These are phyloP conservation scores for Dipodomys ordii DNA, from an alignment of 2,113 vertebrate species.

Conservation along the genomic window DNA sequence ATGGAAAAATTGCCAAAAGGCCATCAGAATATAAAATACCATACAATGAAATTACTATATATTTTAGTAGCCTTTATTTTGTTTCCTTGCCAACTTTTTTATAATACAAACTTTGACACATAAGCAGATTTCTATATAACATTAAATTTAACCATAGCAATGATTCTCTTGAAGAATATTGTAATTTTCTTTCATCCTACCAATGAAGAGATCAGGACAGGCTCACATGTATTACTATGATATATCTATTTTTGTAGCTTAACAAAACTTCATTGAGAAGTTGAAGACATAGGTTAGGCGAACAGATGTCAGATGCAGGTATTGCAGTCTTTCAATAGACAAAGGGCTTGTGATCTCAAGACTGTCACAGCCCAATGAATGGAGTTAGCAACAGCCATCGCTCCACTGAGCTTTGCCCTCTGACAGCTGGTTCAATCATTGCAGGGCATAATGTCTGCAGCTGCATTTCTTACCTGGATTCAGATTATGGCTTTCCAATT, in stretches of 20 bases:
- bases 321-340: not conserved
- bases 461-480: not conserved
- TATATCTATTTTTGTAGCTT: not conserved
- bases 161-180: not conserved
- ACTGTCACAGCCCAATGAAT: not conserved
- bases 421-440: not conserved
- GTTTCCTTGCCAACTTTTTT: not conserved
- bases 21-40: not conserved
- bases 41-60: not conserved
- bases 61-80: not conserved
- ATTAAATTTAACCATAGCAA: not conserved
- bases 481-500: not conserved
- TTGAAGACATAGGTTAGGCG: not conserved
- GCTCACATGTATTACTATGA: not conserved
- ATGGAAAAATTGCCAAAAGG: not conserved
- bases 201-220: not conserved
- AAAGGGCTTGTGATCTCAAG: not conserved
- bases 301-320: not conserved
- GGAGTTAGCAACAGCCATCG: not conserved
- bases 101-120: not conserved
- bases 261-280: conserved; percentile 15
- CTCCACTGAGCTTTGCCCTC: not conserved
- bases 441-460: not conserved
- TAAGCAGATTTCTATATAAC: not conserved
- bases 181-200: not conserved